Evolutionary conservation across 1,140 invertebrate species (phyloP).

Genomic region (Meloidogyne hapla): DNA sequence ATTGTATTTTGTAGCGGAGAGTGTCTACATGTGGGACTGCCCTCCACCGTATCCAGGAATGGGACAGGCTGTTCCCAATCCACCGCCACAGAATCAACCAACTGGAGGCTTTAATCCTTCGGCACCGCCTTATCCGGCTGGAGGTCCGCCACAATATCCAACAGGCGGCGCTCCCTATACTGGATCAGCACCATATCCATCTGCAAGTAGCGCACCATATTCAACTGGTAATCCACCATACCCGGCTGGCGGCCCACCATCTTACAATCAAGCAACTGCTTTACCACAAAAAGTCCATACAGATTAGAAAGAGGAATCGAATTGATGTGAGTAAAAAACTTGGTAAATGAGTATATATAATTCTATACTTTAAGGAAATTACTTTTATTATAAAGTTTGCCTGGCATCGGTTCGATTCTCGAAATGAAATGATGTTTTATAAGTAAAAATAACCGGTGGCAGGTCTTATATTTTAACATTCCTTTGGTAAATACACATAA

Average conservation of each 20-base stretch:
- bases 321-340: too few relatives aligned
- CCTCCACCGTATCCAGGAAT: conserved; percentile 52
- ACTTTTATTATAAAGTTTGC: too few relatives aligned
- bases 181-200: conserved; percentile 6
- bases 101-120: neutral
- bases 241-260: conserved; percentile 32
- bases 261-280: conserved; percentile 40
- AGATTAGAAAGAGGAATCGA: neutral
- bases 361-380: too few relatives aligned
- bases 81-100: neutral
- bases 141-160: conserved; percentile 21
- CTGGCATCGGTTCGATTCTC: too few relatives aligned
- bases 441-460: too few relatives aligned
- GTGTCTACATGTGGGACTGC: conserved; percentile 49
- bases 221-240: conserved; percentile 31
- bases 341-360: too few relatives aligned
- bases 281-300: conserved; percentile 36
- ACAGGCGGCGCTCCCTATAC: conserved; percentile 1
- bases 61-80: conserved; percentile 16
- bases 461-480: neutral
- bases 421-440: too few relatives aligned
- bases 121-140: neutral
- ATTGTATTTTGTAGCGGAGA: conserved; percentile 43
- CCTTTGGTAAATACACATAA: neutral
- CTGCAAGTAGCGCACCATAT: conserved; percentile 13